Evolutionary conservation across 2,888 invertebrate genomes (phyloP).

Genomic region (Metallyticus violacea): DNA sequence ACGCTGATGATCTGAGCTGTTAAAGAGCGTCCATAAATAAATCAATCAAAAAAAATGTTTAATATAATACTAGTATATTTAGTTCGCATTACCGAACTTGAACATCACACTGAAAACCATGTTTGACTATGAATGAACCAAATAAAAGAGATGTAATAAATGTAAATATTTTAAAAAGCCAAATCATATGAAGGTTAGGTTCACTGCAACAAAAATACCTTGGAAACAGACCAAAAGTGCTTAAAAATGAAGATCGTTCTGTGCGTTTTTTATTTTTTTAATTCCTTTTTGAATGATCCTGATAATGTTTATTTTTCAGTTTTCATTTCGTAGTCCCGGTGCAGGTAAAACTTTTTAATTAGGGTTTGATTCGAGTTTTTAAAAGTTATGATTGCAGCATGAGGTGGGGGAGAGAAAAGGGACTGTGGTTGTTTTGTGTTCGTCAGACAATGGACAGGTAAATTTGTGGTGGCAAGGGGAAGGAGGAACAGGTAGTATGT

Average conservation of each 20-base stretch:
- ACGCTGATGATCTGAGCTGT: too few relatives aligned
- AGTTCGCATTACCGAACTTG: too few relatives aligned
- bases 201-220: background rate
- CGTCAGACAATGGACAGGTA: conserved; percentile 1
- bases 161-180: too few relatives aligned
- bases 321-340: background rate
- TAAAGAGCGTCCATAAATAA: too few relatives aligned
- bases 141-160: too few relatives aligned
- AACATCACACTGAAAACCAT: too few relatives aligned
- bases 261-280: background rate
- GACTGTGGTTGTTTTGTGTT: background rate
- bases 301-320: background rate
- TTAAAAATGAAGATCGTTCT: background rate
- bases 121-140: too few relatives aligned
- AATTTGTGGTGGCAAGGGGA: background rate
- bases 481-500: background rate
- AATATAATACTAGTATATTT: too few relatives aligned
- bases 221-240: background rate
- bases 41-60: too few relatives aligned
- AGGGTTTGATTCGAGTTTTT: conserved; percentile 14
- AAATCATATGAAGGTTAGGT: too few relatives aligned
- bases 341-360: conserved; percentile 16
- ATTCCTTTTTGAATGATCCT: conserved; percentile 2
- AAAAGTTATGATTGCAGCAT: conserved; percentile 1
- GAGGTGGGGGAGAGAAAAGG: too few relatives aligned